Percentiles rank a stretch among this genome's conserved stretches.
phyloP scores from a whole-genome alignment of 23 tunicate species.

The Ascidia mentula region DNA sequence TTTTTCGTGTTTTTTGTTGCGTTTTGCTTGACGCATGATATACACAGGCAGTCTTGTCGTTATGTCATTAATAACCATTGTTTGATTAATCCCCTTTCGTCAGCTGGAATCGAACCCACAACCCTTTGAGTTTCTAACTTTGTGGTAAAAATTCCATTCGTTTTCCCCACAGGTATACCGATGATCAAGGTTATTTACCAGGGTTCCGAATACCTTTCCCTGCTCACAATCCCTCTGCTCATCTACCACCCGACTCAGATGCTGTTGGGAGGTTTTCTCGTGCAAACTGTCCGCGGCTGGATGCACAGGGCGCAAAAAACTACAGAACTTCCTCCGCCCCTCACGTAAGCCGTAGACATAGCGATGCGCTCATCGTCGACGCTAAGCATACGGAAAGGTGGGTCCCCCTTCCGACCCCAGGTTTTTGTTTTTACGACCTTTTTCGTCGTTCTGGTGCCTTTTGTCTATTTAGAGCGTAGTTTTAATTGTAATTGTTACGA shows the following conservation, averaged over 20 bases:
- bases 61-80: too few species aligned
- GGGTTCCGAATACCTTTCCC: constrained; percentile 69
- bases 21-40: neutral
- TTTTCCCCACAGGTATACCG: constrained; percentile 72
- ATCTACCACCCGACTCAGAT: constrained; percentile 97
- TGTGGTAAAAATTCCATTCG: neutral
- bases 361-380: neutral
- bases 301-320: constrained; percentile 46
- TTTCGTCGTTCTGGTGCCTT: neutral
- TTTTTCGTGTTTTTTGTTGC: neutral
- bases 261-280: constrained; percentile 82
- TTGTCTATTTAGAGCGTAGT: neutral
- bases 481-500: neutral
- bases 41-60: too few species aligned
- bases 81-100: too few species aligned
- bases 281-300: constrained; percentile 77
- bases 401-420: neutral
- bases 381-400: neutral
- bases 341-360: neutral
- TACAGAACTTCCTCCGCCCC: constrained; percentile 5
- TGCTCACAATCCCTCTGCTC: constrained; percentile 83
- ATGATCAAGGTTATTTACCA: constrained; percentile 94
- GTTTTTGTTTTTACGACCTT: neutral
- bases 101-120: too few species aligned
- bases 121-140: too few species aligned